phyloP scores from a whole-genome alignment of 2,888 invertebrate genomes.

The Brassicogethes aeneus region DNA sequence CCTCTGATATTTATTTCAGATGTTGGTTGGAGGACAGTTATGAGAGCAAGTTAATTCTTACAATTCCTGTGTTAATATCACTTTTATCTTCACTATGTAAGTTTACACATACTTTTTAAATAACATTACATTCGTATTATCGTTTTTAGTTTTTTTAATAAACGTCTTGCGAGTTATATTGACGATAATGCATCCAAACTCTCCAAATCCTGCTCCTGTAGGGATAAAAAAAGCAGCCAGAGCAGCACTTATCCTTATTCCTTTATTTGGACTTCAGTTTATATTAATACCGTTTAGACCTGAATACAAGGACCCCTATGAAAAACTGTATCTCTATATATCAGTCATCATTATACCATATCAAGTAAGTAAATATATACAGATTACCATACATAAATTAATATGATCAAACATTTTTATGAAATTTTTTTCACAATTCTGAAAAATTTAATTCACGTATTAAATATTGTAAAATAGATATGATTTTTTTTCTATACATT shows the following conservation, averaged over 20 bases:
- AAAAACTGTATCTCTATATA: slow-evolving; percentile 54
- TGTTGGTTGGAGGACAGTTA: slow-evolving; percentile 61
- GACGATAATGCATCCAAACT: slow-evolving; percentile 54
- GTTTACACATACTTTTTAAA: slow-evolving; percentile 18
- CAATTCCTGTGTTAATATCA: slow-evolving; percentile 52
- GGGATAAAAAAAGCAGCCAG: slow-evolving; percentile 58
- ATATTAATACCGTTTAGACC: slow-evolving; percentile 62
- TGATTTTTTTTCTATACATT: too few species aligned
- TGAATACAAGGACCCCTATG: slow-evolving; percentile 45
- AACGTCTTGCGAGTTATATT: slow-evolving; percentile 58
- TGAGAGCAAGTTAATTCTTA: slow-evolving; percentile 52
- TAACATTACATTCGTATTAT: too few species aligned
- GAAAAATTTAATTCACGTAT: too few species aligned
- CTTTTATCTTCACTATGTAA: slow-evolving; percentile 51
- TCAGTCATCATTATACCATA: slow-evolving; percentile 61
- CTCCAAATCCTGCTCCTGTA: slow-evolving; percentile 49
- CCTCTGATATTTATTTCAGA: too few species aligned
- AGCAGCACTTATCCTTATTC: slow-evolving; percentile 67
- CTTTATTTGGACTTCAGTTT: slow-evolving; percentile 66
- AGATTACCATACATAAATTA: too few species aligned
- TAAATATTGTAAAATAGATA: too few species aligned
- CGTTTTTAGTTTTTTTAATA: slow-evolving; percentile 50
- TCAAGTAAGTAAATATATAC: slow-evolving; percentile 46
- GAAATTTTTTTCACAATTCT: too few species aligned
- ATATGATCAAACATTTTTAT: too few species aligned